phyloP scores from a whole-genome alignment of 2,888 invertebrate genomes.

The Catocala nupta region DNA sequence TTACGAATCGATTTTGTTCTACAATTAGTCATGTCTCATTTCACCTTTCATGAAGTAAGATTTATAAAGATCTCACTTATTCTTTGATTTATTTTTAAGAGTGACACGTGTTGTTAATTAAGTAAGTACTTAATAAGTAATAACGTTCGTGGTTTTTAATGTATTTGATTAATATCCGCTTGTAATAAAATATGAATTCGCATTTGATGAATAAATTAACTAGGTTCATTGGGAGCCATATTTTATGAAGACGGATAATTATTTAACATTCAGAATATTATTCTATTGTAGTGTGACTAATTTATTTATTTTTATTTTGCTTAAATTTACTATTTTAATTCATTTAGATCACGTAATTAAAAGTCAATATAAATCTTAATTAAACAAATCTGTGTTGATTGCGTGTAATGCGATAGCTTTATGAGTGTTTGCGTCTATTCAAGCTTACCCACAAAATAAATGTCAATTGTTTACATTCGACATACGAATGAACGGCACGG shows the following conservation, averaged over 20 bases:
- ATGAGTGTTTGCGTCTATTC: constrained; percentile 51
- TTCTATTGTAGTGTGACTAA: not conserved
- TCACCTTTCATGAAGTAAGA: constrained; percentile 16
- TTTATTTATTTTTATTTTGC: not conserved
- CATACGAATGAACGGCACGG: constrained; percentile 52
- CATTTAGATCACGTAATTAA: constrained; percentile 27
- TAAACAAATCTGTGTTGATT: constrained; percentile 44
- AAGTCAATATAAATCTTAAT: constrained; percentile 37
- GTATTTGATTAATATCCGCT: not conserved
- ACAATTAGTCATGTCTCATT: constrained; percentile 45
- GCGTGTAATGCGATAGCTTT: constrained; percentile 55
- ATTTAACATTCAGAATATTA: not conserved
- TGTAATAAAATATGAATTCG: not conserved
- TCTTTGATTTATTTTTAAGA: not conserved
- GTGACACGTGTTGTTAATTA: constrained; percentile 3
- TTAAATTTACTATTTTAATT: constrained; percentile 1
- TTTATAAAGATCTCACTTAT: not conserved
- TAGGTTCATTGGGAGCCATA: not conserved
- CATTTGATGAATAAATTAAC: not conserved
- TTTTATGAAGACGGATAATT: not conserved
- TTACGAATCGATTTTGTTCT: constrained; percentile 43
- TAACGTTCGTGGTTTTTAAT: constrained; percentile 1
- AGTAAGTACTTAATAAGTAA: not conserved
- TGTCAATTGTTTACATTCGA: constrained; percentile 63
- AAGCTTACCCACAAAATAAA: constrained; percentile 63